phyloP scores from a whole-genome alignment of 1,140 invertebrate species.

The Zaprionus vittiger region DNA sequence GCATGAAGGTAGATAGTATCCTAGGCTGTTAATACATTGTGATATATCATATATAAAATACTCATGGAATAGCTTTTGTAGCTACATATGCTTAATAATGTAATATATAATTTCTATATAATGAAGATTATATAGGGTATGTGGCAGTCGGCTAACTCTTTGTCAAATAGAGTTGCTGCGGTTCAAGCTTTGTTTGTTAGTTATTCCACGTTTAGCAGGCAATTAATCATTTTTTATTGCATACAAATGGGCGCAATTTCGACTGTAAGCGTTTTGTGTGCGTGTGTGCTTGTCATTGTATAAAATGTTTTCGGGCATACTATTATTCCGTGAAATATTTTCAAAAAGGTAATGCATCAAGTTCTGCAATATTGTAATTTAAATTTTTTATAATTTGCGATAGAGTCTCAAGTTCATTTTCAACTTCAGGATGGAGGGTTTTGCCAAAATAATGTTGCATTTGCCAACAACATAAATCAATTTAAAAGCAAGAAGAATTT shows the following conservation, averaged over 20 bases:
- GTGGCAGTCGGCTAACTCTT: background rate
- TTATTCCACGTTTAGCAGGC: slow-evolving; percentile 77
- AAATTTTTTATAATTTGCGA: background rate
- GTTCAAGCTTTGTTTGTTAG: slow-evolving; percentile 62
- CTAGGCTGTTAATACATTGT: background rate
- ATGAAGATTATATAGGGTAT: background rate
- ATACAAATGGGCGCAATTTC: slow-evolving; percentile 67
- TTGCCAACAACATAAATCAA: background rate
- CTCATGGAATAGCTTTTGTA: no score
- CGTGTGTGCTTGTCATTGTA: slow-evolving; percentile 20
- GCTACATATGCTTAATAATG: background rate
- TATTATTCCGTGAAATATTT: background rate
- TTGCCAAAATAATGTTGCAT: background rate
- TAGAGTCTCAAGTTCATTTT: background rate
- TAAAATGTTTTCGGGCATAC: slow-evolving; percentile 47
- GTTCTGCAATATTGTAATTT: slow-evolving; percentile 2
- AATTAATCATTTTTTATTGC: slow-evolving; percentile 82
- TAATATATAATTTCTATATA: background rate
- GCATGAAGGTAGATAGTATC: background rate
- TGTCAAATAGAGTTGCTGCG: background rate
- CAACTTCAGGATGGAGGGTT: background rate
- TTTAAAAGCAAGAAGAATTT: background rate
- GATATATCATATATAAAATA: no score
- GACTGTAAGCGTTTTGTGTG: slow-evolving; percentile 3
- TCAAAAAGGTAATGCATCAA: background rate